Evolutionary conservation across 2,888 invertebrate species (phyloP), one percentile per base, ranked within the genome.

Genomic region (Amaurobius ferox): DNA sequence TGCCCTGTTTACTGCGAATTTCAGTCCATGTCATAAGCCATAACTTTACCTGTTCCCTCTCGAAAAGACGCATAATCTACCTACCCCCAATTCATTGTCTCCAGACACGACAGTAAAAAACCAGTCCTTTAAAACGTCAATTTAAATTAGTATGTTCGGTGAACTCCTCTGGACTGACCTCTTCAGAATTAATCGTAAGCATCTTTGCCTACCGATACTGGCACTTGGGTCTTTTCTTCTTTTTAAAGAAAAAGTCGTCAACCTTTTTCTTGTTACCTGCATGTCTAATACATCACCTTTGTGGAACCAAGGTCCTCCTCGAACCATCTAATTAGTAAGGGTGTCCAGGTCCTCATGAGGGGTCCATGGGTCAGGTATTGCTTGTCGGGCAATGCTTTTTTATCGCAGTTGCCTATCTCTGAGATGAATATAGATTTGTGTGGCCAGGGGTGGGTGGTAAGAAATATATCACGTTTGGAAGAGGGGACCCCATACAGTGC

Each of bases 401-500:
- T 76, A 83, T 83, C 81, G 81, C 70, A 30, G 35, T 64, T 35
- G 19, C 28, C 55, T 48, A 83, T 55, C 68, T 83, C 76, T 81
- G 73, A 70, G 74, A 23, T 62, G 72, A 64, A 83, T 76, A 70
- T 79, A 76, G 81, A 83, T 83, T 76, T 83, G 81, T 83, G 81
- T 83, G 76, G 80, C 80, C 80, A 35, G 68, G 74, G 80, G 55
- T 61, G 81, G 70, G 70, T 62, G 76, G 76, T 48, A 70, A 70
- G 76, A 83, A 70, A 83, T 83, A 83, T 83, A 83, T 83, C 81
- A 83, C 81, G 81, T 76, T 83, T 62, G 9, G 55, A 55, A 23
- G 23, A 16, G 48, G 44, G 76, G 55, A 68, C 81, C 74, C 26
- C 81, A 64, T 71, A 64, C 70, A 19, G 81, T 83, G 76, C 74